Base-by-base conservation (phyloP, 2,888 invertebrate genomes). In the Danaus chrysippus region DNA sequence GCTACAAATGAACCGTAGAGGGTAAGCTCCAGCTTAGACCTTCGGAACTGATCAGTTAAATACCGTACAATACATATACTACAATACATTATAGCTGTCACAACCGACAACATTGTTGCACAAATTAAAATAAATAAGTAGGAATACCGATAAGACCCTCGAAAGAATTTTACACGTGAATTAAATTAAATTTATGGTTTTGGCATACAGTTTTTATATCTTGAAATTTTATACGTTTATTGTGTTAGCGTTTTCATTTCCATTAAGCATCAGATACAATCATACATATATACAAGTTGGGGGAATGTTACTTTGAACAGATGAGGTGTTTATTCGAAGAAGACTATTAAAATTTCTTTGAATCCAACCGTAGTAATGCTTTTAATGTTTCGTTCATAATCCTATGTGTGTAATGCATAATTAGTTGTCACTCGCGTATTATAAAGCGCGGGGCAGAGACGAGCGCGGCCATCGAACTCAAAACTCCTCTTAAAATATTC, bases 401-500 rank as follows among this genome's bases (percentile, higher is more conserved):
- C 54, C 54, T 58, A 63, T 59, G 68, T 68, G 61, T 65, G 67
- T 69, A 67, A 69, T 68, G 68, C 70, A 71, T 73, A 71, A 71
- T 73, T 67, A 70, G 68, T 65, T 73, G 72, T 71, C 71, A 73
- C 68, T 69, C 67, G 69, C 71, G 67, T 69, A 70, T 68, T 62
- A 70, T 71, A 69, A 67, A 67, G 70, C 69, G 69, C 65, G 70
- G 69, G 73, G 70, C 66, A 72, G 17, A 43, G 43, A 43, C 43
- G 70, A 61, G 59, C 67, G 75, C 83, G 89, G 88, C 77, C 89
- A 86, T 86, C 87, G 88, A 88, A 89, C 89, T 88, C 86, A 76
- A 78, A 80, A 78, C 81, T 85, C 78, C 79, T 82, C 86, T 84
- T 85, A 87, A 74, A 90, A 90, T 87, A 90, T 89, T 86, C 83